These are phyloP conservation scores for Anniella stebbinsi DNA, from an alignment of 2,797 vertebrate genomes.

Conservation along the genomic window DNA sequence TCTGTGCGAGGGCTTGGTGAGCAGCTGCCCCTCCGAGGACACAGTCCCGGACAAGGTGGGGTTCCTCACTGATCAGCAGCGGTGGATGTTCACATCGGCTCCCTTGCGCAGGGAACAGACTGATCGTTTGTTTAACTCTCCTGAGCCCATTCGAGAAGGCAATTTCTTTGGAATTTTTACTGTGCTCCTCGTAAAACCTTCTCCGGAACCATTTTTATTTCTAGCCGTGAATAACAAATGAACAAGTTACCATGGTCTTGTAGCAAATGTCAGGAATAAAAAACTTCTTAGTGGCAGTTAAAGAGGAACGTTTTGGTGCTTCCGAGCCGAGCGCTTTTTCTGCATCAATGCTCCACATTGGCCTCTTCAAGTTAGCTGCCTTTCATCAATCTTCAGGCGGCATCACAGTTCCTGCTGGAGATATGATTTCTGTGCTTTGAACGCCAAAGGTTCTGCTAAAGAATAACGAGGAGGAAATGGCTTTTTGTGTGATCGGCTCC, in stretches of 20 bases:
- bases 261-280: conserved; percentile 28
- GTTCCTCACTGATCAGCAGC: neutral
- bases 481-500: neutral
- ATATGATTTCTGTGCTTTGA: neutral
- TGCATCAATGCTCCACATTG: neutral
- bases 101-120: neutral
- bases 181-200: conserved; percentile 20
- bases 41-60: neutral
- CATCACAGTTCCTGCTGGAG: neutral
- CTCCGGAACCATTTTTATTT: conserved; percentile 14
- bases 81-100: neutral
- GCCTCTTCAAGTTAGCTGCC: neutral
- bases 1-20: too few relatives aligned
- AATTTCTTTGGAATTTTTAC: conserved; percentile 8
- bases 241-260: neutral
- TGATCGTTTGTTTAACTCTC: neutral
- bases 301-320: conserved; percentile 14
- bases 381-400: neutral
- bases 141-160: neutral
- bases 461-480: neutral
- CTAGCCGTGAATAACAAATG: conserved; percentile 22
- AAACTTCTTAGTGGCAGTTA: conserved; percentile 4
- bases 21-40: too few relatives aligned
- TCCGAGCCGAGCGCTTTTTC: neutral
- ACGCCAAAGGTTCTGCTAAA: neutral